Evolutionary conservation across 2,888 invertebrate species (phyloP).

Genomic region (Ormyrus pomaceus): DNA sequence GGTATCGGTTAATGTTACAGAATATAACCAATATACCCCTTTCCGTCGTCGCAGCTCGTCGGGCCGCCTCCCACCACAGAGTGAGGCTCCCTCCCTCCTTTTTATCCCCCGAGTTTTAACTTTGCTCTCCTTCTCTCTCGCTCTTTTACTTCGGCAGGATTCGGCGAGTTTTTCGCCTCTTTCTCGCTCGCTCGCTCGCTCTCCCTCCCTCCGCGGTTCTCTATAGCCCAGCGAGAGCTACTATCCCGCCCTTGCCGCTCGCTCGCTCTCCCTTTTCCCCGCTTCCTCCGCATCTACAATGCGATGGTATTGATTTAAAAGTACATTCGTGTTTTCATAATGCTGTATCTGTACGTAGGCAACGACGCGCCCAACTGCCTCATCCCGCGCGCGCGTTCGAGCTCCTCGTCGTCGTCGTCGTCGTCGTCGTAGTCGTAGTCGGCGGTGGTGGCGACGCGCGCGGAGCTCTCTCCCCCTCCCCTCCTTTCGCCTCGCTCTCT

Average conservation of each 20-base stretch:
- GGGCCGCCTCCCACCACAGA: no score
- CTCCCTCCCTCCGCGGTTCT: slow-evolving; percentile 57
- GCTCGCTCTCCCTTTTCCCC: slow-evolving; percentile 60
- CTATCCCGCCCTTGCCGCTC: slow-evolving; percentile 55
- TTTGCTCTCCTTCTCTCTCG: slow-evolving; percentile 61
- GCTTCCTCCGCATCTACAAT: slow-evolving; percentile 70
- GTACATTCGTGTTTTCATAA: slow-evolving; percentile 76
- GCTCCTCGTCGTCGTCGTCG: slow-evolving; percentile 17
- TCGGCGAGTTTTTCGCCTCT: slow-evolving; percentile 50
- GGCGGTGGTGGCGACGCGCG: not conserved
- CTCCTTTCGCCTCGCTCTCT: slow-evolving; percentile 6
- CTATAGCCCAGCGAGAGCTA: no score
- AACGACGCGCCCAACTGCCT: slow-evolving; percentile 70
- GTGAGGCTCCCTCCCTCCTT: slow-evolving; percentile 7
- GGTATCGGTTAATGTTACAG: slow-evolving; percentile 69
- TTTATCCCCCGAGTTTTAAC: slow-evolving; percentile 49
- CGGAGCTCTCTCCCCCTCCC: slow-evolving; percentile 5
- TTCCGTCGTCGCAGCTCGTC: slow-evolving; percentile 47
- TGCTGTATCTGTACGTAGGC: slow-evolving; percentile 75
- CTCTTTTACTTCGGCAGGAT: slow-evolving; percentile 55
- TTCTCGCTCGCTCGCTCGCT: slow-evolving; percentile 45
- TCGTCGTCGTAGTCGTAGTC: slow-evolving; percentile 19
- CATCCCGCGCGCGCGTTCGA: slow-evolving; percentile 55
- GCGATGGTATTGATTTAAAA: slow-evolving; percentile 77
- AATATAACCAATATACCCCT: slow-evolving; percentile 66